Evolutionary conservation across 2,888 invertebrate genomes (phyloP).

Genomic region (Phragmatobia fuliginosa): DNA sequence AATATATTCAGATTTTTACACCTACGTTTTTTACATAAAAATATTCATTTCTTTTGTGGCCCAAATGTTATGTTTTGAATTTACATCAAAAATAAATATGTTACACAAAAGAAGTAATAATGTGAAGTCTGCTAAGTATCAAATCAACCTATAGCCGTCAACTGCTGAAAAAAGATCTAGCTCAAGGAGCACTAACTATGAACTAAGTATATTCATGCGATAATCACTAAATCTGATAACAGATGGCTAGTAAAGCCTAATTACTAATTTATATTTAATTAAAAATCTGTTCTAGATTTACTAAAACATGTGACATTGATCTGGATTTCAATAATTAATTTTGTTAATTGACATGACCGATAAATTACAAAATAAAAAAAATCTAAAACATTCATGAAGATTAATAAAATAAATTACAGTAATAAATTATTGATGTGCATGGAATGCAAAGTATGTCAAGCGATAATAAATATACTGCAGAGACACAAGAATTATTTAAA

Average conservation of each 20-base stretch:
- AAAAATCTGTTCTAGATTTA: background rate
- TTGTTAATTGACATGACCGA: background rate
- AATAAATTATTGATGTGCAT: background rate
- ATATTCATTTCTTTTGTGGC: too few relatives aligned
- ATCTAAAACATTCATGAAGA: background rate
- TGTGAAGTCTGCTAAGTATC: too few relatives aligned
- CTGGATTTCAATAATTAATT: background rate
- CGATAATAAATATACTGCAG: slow-evolving; percentile 22
- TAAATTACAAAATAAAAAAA: background rate
- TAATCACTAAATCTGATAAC: background rate
- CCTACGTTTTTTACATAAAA: too few relatives aligned
- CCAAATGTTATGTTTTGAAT: too few relatives aligned
- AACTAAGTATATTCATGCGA: background rate
- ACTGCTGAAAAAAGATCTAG: too few relatives aligned
- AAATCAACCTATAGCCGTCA: too few relatives aligned
- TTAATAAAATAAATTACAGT: background rate
- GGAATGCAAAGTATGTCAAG: background rate
- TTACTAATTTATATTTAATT: slow-evolving; percentile 14
- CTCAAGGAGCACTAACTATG: too few relatives aligned
- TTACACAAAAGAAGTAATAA: too few relatives aligned
- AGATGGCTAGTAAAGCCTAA: background rate
- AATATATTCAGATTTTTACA: too few relatives aligned
- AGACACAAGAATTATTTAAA: background rate
- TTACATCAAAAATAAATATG: too few relatives aligned
- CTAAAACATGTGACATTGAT: background rate